phyloP scores from a whole-genome alignment of 64 coral and sea anemone genomes.

The Montipora foliosa region DNA sequence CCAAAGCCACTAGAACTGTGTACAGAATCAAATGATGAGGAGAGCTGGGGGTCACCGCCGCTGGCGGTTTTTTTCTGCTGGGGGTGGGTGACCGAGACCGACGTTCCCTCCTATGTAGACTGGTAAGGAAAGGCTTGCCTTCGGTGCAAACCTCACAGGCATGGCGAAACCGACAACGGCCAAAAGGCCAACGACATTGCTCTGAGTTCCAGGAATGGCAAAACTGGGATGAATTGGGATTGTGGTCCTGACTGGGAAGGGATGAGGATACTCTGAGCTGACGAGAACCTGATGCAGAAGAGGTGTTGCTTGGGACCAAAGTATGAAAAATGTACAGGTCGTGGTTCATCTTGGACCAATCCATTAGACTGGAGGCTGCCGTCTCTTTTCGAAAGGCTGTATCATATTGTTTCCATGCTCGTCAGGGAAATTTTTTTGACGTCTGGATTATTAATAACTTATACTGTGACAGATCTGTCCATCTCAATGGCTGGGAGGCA shows the following conservation, averaged over 20 bases:
- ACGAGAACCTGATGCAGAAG: not conserved
- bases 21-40: not conserved
- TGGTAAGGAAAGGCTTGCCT: too few species aligned
- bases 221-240: not conserved
- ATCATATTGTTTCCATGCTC: not conserved
- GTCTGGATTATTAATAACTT: not conserved
- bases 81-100: not conserved
- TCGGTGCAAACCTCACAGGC: not conserved
- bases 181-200: not conserved
- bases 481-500: not conserved
- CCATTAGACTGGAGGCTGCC: not conserved
- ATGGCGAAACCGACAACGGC: not conserved
- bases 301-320: not conserved
- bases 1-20: not conserved
- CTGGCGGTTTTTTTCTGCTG: not conserved
- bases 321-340: not conserved
- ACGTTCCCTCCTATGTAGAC: not conserved
- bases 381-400: not conserved
- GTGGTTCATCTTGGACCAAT: not conserved
- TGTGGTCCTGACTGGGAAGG: not conserved
- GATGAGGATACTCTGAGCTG: not conserved
- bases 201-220: not conserved
- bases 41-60: not conserved
- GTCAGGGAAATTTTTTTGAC: not conserved
- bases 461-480: not conserved